Evolutionary conservation across 2,113 vertebrate genomes (phyloP).

Genomic region (Hippocampus abdominalis): DNA sequence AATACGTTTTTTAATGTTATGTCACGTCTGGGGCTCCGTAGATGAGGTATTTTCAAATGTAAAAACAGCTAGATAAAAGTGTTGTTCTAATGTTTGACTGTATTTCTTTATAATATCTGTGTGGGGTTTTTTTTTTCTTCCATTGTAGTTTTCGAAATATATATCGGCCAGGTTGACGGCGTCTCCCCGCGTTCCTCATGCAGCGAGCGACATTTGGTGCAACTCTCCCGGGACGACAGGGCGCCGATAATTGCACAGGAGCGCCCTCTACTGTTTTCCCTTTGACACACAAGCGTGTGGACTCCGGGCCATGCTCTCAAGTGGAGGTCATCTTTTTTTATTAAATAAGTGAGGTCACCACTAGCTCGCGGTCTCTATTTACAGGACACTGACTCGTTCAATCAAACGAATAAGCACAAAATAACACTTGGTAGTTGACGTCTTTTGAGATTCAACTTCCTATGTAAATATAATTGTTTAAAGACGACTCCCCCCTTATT

Average conservation of each 20-base stretch:
- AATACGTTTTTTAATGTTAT: too few relatives aligned
- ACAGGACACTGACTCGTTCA: neutral
- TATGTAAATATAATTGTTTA: neutral
- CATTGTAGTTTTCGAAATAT: too few relatives aligned
- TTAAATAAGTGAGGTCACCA: slow-evolving; percentile 29
- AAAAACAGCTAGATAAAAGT: too few relatives aligned
- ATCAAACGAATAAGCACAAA: neutral
- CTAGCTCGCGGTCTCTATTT: neutral
- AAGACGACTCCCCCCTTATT: too few relatives aligned
- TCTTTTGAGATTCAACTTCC: neutral
- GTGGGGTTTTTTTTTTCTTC: too few relatives aligned
- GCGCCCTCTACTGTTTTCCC: slow-evolving; percentile 29
- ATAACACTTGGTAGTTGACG: neutral
- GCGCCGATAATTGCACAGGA: neutral
- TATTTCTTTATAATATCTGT: too few relatives aligned
- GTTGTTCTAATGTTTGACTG: too few relatives aligned
- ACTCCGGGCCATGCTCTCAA: neutral
- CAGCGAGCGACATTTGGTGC: too few relatives aligned
- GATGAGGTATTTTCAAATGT: neutral
- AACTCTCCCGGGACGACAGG: too few relatives aligned
- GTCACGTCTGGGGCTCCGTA: too few relatives aligned
- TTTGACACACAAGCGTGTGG: neutral
- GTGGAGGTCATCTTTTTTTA: neutral
- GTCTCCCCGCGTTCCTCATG: too few relatives aligned
- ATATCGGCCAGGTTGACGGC: too few relatives aligned